These are phyloP conservation scores for Phaethornis superciliosus DNA, from an alignment of 2,113 vertebrate species.

Conservation along the genomic window DNA sequence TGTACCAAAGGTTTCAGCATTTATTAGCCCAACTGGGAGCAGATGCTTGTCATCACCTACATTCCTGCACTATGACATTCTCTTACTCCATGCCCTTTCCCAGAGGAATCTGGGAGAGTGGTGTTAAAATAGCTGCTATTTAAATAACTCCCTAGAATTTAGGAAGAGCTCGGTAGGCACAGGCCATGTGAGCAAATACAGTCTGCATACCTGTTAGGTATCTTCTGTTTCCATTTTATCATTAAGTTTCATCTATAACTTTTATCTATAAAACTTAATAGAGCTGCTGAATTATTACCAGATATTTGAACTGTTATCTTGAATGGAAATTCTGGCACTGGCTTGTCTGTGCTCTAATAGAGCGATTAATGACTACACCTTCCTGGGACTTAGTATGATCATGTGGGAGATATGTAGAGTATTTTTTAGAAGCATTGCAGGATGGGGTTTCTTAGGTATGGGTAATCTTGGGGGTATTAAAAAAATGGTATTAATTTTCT, in stretches of 20 bases:
- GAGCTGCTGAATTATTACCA: neutral
- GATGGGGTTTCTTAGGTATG: neutral
- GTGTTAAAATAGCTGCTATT: neutral
- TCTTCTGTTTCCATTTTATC: neutral
- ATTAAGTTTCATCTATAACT: neutral
- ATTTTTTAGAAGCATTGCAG: neutral
- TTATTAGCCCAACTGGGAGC: neutral
- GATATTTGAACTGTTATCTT: neutral
- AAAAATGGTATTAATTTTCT: neutral
- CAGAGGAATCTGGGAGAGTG: neutral
- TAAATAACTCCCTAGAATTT: neutral
- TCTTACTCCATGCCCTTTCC: neutral
- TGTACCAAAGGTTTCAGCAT: neutral
- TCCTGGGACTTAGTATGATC: neutral
- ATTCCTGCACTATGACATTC: neutral
- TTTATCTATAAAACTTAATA: neutral
- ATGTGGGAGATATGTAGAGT: neutral
- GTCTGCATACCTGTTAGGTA: neutral
- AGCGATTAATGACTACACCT: neutral
- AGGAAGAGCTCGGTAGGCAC: neutral
- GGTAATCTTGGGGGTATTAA: neutral
- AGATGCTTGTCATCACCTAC: neutral
- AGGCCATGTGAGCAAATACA: neutral
- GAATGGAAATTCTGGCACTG: neutral
- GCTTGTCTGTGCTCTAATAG: neutral